Evolutionary conservation across 2,888 invertebrate species (phyloP).

Genomic region (Drosophila colorata): DNA sequence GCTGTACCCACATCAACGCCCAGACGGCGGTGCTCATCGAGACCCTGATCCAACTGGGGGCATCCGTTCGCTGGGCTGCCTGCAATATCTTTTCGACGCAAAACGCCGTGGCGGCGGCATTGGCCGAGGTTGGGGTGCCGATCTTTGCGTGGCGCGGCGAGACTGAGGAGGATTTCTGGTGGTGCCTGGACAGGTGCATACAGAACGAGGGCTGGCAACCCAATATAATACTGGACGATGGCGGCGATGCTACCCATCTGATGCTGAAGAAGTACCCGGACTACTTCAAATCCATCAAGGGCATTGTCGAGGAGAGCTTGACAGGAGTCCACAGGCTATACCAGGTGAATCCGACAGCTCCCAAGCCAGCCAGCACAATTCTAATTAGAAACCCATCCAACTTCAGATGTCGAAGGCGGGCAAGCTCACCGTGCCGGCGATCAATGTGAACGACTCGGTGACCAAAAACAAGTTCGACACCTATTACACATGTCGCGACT

Average conservation of each 20-base stretch:
- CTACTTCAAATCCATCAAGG: slow-evolving; percentile 96
- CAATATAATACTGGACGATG: slow-evolving; percentile 98
- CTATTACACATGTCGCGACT: slow-evolving; percentile 96
- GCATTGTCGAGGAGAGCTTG: slow-evolving; percentile 98
- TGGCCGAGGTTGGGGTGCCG: slow-evolving; percentile 94
- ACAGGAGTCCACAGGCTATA: slow-evolving; percentile 98
- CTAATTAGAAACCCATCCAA: background rate
- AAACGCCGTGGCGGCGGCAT: slow-evolving; percentile 97
- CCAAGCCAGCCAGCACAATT: background rate
- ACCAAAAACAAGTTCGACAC: slow-evolving; percentile 99
- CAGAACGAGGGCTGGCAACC: slow-evolving; percentile 96
- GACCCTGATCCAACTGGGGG: slow-evolving; percentile 93
- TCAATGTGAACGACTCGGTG: slow-evolving; percentile 90
- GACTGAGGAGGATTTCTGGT: slow-evolving; percentile 99
- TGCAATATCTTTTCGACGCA: slow-evolving; percentile 98
- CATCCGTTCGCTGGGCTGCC: slow-evolving; percentile 96
- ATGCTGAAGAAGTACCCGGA: slow-evolving; percentile 97
- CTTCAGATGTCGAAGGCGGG: slow-evolving; percentile 74
- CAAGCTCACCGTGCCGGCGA: slow-evolving; percentile 79
- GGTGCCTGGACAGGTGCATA: slow-evolving; percentile 98
- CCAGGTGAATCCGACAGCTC: slow-evolving; percentile 47
- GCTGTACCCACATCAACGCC: slow-evolving; percentile 98
- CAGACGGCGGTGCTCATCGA: slow-evolving; percentile 98
- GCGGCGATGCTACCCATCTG: slow-evolving; percentile 97
- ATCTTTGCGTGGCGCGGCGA: slow-evolving; percentile 98